These are phyloP conservation scores for Podiceps cristatus DNA, from an alignment of 2,113 vertebrate genomes.

Conservation along the genomic window DNA sequence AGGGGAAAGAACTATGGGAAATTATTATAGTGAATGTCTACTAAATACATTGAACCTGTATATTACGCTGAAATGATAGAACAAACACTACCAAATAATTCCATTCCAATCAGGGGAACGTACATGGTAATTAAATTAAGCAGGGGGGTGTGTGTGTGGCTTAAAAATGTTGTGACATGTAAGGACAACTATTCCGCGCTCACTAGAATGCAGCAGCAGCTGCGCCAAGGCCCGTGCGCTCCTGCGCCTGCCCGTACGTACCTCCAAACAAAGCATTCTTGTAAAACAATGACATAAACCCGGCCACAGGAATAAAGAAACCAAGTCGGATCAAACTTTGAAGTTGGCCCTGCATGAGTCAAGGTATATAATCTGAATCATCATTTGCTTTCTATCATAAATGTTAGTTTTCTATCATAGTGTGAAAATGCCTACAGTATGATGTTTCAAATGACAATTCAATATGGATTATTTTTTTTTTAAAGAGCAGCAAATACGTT, in stretches of 20 bases:
- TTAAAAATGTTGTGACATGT: neutral
- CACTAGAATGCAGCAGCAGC: neutral
- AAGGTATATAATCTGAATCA: rapidly evolving
- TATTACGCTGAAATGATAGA: neutral
- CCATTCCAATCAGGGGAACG: neutral
- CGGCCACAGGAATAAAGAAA: neutral
- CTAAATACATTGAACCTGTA: neutral
- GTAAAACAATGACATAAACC: neutral
- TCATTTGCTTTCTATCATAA: neutral
- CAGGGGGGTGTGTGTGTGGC: neutral
- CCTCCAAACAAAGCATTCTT: neutral
- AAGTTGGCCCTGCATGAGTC: neutral
- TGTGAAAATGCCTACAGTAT: neutral
- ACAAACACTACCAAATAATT: neutral
- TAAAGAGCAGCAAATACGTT: neutral
- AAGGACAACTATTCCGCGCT: neutral
- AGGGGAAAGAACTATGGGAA: neutral
- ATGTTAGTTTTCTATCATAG: neutral
- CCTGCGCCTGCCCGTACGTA: rapidly evolving
- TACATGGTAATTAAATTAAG: neutral
- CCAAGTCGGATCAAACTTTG: neutral
- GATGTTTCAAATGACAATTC: neutral
- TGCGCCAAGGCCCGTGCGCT: neutral
- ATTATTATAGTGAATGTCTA: neutral
- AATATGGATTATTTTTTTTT: neutral